These are phyloP conservation scores for Malurus elegans DNA, from an alignment of 2,113 vertebrate species.

Conservation along the genomic window DNA sequence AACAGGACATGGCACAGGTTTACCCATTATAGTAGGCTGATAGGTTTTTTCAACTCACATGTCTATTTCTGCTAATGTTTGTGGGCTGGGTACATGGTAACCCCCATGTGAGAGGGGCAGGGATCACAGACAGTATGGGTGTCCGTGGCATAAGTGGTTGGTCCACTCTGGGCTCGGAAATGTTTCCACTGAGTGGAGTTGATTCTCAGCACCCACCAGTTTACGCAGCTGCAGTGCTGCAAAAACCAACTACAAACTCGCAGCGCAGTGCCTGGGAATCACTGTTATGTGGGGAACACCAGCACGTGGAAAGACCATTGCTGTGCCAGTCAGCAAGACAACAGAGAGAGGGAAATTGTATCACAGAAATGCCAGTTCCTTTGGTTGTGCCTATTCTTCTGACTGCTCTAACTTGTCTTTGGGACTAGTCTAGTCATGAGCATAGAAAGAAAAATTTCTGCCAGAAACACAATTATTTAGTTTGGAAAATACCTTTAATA, in stretches of 20 bases:
- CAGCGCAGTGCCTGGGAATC: background rate
- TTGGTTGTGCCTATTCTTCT: background rate
- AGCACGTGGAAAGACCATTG: background rate
- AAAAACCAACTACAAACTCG: background rate
- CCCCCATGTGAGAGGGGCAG: background rate
- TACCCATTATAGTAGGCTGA: background rate
- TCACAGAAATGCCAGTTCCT: background rate
- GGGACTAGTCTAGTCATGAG: background rate
- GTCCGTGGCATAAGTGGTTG: background rate
- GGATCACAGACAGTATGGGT: background rate
- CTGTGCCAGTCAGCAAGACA: background rate
- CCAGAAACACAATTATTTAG: background rate
- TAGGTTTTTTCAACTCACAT: background rate
- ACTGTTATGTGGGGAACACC: background rate
- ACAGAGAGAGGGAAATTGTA: background rate
- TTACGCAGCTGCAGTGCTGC: background rate
- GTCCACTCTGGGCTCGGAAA: background rate
- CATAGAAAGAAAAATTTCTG: background rate
- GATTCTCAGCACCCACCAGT: background rate
- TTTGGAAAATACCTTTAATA: background rate
- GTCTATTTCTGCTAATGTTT: background rate
- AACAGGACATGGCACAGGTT: background rate
- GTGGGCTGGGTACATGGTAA: background rate
- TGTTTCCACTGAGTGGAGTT: background rate
- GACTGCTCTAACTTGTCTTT: background rate